phyloP scores from a whole-genome alignment of 2,113 vertebrate genomes.

The Panthera uncia region DNA sequence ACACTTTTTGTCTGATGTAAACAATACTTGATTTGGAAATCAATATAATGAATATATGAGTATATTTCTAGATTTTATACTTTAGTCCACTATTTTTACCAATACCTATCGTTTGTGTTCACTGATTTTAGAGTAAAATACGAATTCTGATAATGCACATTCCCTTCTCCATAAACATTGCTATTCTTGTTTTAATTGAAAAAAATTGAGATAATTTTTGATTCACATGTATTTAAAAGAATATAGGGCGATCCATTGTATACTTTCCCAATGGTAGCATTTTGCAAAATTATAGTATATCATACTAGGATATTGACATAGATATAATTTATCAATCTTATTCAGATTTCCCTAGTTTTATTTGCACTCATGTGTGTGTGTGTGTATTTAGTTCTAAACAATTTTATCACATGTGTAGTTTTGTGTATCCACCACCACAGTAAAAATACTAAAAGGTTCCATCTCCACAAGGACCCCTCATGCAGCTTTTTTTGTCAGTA shows the following conservation, averaged over 20 bases:
- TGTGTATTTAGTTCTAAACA: background rate
- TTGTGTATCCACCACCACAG: background rate
- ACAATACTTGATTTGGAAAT: background rate
- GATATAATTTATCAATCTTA: background rate
- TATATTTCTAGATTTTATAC: background rate
- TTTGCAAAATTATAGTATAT: background rate
- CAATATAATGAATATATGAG: background rate
- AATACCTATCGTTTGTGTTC: background rate
- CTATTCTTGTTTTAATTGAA: background rate
- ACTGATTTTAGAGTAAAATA: conserved; percentile 7
- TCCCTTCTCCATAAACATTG: background rate
- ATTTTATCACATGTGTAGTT: background rate
- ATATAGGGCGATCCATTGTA: background rate
- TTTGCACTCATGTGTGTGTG: background rate
- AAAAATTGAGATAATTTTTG: background rate
- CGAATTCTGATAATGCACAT: background rate
- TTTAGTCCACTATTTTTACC: background rate
- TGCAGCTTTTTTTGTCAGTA: background rate
- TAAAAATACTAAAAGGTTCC: background rate
- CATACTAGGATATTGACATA: background rate
- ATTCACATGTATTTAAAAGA: background rate
- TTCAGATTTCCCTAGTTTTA: background rate
- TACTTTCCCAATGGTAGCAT: background rate
- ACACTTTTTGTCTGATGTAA: background rate
- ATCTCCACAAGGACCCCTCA: background rate